Evolutionary conservation across 1,140 invertebrate genomes (phyloP), one percentile per base, ranked within the genome.

Genomic region (Lucilia cuprina): DNA sequence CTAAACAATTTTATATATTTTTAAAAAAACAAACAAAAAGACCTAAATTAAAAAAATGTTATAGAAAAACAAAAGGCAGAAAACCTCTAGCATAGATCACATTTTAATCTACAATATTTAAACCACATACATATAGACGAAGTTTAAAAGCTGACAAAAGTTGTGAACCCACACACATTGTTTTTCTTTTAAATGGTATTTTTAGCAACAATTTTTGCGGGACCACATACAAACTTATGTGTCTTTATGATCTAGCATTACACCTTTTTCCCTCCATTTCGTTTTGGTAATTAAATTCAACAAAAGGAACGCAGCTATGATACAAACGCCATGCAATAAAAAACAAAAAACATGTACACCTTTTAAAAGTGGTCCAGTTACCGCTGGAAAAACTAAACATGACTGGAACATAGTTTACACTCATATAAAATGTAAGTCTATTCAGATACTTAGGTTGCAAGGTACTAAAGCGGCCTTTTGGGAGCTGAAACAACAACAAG

Each of bases 201-300:
- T 78, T 70, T 70, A 21, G 5, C 1, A 70, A 21, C 65, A 70
- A 70, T 70, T 70, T 70, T 21, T 70, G 65, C 4, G 65, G 65
- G 65, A 21, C 65, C 65, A 70, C 65, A 70, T 70, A 41, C 41
- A 41, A 30, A 30, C 25, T n/a, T n/a, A n/a, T n/a, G n/a, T n/a
- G n/a, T n/a, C n/a, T 41, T 21, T 50, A 19, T 19, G 77, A 25
- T 80, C 21, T 80, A 13, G 75, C 75, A 17, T 78, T 78, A 13
- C 35, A 35, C 2, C 10, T 35, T 41, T 75, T 47, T 41, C 2
- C 3, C 8, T 78, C 35, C 14, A 8, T 47, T 25, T 49, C n/a
- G n/a, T 50, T 80, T 80, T 80, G 77, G 77, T 80, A 80, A 80
- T 80, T 80, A 50, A 80, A 80, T 80, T 80, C 77, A 80, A 80